Evolutionary conservation across 2,797 vertebrate species (phyloP).

Genomic region (Clarias fuscus): DNA sequence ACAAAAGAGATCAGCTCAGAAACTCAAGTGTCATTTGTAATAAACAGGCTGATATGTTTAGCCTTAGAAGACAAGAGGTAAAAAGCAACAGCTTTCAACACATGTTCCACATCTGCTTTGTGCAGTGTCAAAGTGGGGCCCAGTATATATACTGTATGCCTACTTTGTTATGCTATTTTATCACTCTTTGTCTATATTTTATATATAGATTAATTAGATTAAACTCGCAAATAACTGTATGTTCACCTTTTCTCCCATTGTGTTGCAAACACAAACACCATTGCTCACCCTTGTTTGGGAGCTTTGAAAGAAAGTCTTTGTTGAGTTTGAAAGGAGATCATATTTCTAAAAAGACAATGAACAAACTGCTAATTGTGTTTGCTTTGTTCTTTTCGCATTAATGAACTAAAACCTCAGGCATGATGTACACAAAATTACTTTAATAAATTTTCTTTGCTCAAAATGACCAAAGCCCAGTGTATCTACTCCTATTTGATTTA

Average conservation of each 20-base stretch:
- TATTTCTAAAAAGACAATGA: constrained; percentile 61
- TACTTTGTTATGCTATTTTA: not conserved
- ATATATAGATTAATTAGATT: not conserved
- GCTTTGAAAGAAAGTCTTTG: constrained; percentile 64
- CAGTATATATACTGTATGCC: not conserved
- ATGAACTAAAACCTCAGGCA: not conserved
- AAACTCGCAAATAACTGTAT: not conserved
- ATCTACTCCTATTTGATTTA: not conserved
- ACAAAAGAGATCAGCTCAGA: constrained; percentile 27
- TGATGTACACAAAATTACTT: not conserved
- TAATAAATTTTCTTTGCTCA: not conserved
- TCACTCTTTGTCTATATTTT: too few species aligned
- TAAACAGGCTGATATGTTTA: constrained; percentile 57
- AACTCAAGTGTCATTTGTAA: constrained; percentile 30
- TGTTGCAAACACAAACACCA: constrained; percentile 58
- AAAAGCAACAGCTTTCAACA: constrained; percentile 35
- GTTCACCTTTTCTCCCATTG: constrained; percentile 54
- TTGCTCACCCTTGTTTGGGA: constrained; percentile 40
- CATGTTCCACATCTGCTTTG: not conserved
- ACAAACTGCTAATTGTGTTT: constrained; percentile 8
- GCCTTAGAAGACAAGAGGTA: constrained; percentile 61
- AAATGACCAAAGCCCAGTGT: not conserved
- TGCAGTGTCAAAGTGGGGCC: too few species aligned
- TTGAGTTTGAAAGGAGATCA: constrained; percentile 62
- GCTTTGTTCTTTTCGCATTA: not conserved